phyloP scores from a whole-genome alignment of 1,140 invertebrate genomes.

The Fopius arisanus region DNA sequence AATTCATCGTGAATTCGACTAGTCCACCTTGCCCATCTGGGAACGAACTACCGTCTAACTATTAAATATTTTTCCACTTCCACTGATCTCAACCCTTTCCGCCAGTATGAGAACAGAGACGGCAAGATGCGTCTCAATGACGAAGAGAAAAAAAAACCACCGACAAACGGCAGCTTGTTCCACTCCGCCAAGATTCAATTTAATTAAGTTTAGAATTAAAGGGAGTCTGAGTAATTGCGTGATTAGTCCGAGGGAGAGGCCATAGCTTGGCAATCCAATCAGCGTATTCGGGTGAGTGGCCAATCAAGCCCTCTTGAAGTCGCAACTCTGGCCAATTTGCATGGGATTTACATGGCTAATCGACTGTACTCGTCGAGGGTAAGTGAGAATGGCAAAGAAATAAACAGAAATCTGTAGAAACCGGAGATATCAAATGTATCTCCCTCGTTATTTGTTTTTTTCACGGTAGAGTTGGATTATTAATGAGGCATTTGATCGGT shows the following conservation, averaged over 20 bases:
- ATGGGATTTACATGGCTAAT: constrained; percentile 53
- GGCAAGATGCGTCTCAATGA: background rate
- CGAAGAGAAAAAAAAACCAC: background rate
- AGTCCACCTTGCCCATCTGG: background rate
- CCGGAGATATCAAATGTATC: background rate
- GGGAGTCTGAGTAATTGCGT: constrained; percentile 48
- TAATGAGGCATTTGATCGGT: background rate
- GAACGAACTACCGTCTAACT: background rate
- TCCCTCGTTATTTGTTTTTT: background rate
- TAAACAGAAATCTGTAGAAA: background rate
- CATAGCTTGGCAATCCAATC: constrained; percentile 51
- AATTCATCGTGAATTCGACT: background rate
- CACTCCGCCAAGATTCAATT: constrained; percentile 50
- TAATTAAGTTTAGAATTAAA: constrained; percentile 61
- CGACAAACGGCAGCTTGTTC: constrained; percentile 33
- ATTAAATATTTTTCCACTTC: background rate
- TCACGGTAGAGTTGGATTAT: background rate
- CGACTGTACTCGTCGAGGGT: constrained; percentile 22
- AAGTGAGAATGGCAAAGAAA: constrained; percentile 9
- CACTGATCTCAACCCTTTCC: background rate
- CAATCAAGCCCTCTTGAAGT: constrained; percentile 50
- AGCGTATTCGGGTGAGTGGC: constrained; percentile 48
- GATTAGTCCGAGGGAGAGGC: constrained; percentile 45
- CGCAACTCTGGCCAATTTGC: constrained; percentile 52
- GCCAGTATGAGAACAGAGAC: background rate